These are phyloP conservation scores for Delichon dasypus DNA, from an alignment of 2,797 vertebrate genomes.

Conservation along the genomic window DNA sequence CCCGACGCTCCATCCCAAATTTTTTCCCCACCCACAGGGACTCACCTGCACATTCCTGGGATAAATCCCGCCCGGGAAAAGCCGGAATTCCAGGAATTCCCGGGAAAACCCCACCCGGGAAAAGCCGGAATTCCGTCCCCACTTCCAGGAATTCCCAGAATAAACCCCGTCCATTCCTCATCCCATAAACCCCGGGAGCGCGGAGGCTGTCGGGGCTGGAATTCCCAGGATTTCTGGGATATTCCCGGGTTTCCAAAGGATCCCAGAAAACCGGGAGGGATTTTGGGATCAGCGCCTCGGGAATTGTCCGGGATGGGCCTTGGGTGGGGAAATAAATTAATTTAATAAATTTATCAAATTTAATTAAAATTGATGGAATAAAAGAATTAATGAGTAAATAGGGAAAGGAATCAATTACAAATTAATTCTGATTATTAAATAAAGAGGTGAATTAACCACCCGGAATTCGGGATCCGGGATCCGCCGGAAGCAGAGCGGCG, in stretches of 20 bases:
- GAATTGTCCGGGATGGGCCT: not conserved
- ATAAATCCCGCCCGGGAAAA: not conserved
- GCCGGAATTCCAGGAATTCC: not conserved
- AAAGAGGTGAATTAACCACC: not conserved
- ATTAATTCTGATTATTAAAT: not conserved
- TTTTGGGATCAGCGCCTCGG: not conserved
- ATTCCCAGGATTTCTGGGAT: not conserved
- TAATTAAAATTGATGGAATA: too few species aligned
- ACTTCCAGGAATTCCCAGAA: too few species aligned
- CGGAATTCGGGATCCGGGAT: too few species aligned
- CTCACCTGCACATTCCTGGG: not conserved
- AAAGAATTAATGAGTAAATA: too few species aligned
- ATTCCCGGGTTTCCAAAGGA: not conserved
- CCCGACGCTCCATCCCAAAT: too few species aligned
- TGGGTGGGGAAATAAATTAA: not conserved
- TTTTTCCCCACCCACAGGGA: not conserved
- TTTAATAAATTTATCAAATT: too few species aligned
- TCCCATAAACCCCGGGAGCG: too few species aligned
- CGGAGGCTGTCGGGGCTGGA: too few species aligned
- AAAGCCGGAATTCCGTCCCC: accelerated
- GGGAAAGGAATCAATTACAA: not conserved
- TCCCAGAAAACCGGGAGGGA: not conserved
- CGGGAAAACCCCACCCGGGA: not conserved
- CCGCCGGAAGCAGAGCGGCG: too few species aligned
- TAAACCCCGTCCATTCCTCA: too few species aligned